Percentiles rank a stretch among this genome's conserved stretches.
These are phyloP conservation scores for Littorina saxatilis DNA, from an alignment of 1,140 invertebrate species.

Conservation along the genomic window DNA sequence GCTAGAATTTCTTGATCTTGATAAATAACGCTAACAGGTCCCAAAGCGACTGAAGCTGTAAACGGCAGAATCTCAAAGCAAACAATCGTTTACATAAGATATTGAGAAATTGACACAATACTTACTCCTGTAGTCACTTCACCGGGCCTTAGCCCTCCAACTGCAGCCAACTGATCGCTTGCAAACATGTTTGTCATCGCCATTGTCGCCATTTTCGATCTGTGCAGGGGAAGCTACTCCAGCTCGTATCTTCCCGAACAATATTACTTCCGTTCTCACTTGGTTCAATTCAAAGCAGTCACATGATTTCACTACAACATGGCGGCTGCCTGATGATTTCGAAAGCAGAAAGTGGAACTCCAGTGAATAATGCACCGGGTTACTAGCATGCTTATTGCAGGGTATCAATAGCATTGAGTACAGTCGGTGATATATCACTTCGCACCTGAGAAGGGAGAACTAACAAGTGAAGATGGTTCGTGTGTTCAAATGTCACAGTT, in stretches of 20 bases:
- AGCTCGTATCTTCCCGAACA: too few relatives aligned
- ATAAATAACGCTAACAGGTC: too few relatives aligned
- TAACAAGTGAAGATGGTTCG: conserved; percentile 41
- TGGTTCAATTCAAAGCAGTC: neutral
- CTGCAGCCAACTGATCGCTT: neutral
- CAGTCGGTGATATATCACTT: neutral
- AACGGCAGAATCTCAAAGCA: too few relatives aligned
- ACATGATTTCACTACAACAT: conserved; percentile 14
- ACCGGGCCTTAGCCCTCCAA: conserved; percentile 22
- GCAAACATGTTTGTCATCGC: conserved; percentile 42
- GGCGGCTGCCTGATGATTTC: neutral
- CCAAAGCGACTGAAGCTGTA: too few relatives aligned
- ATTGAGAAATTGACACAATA: too few relatives aligned
- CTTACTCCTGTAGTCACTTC: conserved; percentile 46
- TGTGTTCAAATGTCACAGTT: conserved; percentile 53
- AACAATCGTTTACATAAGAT: too few relatives aligned
- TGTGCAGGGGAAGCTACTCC: too few relatives aligned
- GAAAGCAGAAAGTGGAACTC: conserved; percentile 24
- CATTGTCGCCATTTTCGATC: conserved; percentile 9
- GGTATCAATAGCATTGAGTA: neutral
- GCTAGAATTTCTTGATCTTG: too few relatives aligned
- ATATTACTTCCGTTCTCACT: too few relatives aligned
- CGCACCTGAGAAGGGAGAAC: neutral
- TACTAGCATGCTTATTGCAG: neutral
- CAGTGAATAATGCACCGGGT: too few relatives aligned